phyloP scores from a whole-genome alignment of 2,113 vertebrate genomes.

The Archilochus colubris region DNA sequence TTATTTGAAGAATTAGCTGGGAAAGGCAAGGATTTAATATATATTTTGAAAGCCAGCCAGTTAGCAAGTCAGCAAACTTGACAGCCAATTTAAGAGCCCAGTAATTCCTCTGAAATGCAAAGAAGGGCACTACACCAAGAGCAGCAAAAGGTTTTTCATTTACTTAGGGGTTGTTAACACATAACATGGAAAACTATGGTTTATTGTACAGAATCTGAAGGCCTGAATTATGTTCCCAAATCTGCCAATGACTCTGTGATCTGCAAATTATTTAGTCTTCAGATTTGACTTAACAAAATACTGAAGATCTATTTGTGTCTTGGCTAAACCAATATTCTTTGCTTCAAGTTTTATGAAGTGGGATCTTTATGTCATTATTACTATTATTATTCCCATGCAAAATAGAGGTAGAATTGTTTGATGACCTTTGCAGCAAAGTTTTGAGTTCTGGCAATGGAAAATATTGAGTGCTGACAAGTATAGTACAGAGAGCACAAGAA shows the following conservation, averaged over 20 bases:
- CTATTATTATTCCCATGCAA: not conserved
- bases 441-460: not conserved
- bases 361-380: not conserved
- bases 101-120: slow-evolving; percentile 44
- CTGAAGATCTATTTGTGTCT: not conserved
- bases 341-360: not conserved
- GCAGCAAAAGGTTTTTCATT: slow-evolving; percentile 39
- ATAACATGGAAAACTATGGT: not conserved
- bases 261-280: not conserved
- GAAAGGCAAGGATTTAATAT: slow-evolving; percentile 39
- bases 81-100: slow-evolving; percentile 29
- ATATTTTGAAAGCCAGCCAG: slow-evolving; percentile 55
- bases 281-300: not conserved
- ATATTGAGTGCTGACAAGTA: not conserved
- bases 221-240: not conserved
- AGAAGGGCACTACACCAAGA: slow-evolving; percentile 32
- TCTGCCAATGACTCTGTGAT: not conserved
- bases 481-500: not conserved
- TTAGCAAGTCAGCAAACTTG: slow-evolving; percentile 43
- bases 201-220: not conserved
- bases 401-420: not conserved
- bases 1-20: not conserved
- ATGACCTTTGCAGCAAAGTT: not conserved
- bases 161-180: slow-evolving; percentile 16
- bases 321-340: not conserved